A percentile compares a stretch with the other conserved stretches of the same genome.
phyloP scores from a whole-genome alignment of 2,113 vertebrate genomes.

The Pedionomus torquatus region DNA sequence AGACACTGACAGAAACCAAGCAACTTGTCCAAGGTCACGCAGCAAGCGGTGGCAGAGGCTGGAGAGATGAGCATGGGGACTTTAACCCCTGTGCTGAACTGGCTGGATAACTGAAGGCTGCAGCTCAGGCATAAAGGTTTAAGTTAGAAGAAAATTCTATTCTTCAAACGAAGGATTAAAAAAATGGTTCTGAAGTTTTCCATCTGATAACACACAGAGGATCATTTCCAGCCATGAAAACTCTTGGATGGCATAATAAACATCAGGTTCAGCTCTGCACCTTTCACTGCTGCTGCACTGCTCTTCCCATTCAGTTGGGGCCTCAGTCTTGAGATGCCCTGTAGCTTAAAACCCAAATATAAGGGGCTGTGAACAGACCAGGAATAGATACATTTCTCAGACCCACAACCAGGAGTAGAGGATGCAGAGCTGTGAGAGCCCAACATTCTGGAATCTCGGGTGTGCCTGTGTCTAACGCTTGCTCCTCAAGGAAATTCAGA shows the following conservation, averaged over 20 bases:
- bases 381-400: neutral
- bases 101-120: neutral
- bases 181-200: neutral
- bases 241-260: neutral
- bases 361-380: neutral
- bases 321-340: neutral
- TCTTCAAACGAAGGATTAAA: neutral
- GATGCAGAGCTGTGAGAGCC: neutral
- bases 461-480: neutral
- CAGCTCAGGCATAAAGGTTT: neutral
- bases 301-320: neutral
- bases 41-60: neutral
- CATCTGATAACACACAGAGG: neutral
- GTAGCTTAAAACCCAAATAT: neutral
- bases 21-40: neutral
- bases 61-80: neutral
- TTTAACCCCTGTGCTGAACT: neutral
- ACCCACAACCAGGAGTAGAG: rapidly evolving
- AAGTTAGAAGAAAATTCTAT: neutral
- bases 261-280: neutral
- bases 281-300: no score
- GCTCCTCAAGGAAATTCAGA: neutral
- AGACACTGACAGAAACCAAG: neutral
- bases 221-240: neutral
- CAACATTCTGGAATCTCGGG: rapidly evolving